Conservation (phyloP, 1,140 invertebrate genomes). For the Lasaia peninsularis region DNA sequence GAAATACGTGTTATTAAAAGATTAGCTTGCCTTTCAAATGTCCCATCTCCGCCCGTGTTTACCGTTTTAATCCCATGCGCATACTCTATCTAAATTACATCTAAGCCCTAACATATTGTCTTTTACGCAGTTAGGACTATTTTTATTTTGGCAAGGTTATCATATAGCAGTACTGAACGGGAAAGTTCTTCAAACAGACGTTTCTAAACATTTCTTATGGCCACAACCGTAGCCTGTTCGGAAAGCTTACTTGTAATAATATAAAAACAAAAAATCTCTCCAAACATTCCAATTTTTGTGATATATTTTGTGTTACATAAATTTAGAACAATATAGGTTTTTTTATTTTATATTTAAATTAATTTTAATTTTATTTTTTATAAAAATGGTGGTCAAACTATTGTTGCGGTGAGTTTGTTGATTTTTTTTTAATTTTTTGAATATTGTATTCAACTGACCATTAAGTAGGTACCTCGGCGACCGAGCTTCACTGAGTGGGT, state of each 20-base stretch:
- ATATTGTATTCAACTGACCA: too few species aligned
- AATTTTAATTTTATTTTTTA: neutral
- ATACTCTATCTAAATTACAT: neutral
- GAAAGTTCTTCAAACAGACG: constrained; percentile 28
- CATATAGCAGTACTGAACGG: constrained; percentile 32
- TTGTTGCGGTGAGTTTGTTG: neutral
- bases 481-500: too few species aligned
- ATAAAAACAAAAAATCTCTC: too few species aligned
- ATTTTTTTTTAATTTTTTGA: neutral
- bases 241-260: too few species aligned
- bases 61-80: neutral
- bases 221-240: neutral
- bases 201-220: constrained; percentile 18
- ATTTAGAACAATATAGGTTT: too few species aligned
- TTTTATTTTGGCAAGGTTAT: constrained; percentile 47
- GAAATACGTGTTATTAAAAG: too few species aligned
- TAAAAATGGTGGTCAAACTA: neutral
- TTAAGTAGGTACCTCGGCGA: too few species aligned
- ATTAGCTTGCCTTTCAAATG: neutral
- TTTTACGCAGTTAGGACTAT: constrained; percentile 42
- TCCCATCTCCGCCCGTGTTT: neutral
- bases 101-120: constrained; percentile 17
- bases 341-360: too few species aligned
- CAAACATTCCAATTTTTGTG: too few species aligned
- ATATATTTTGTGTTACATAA: too few species aligned